Evolutionary conservation across 2,113 vertebrate genomes (phyloP).

Genomic region (Thymallus thymallus): DNA sequence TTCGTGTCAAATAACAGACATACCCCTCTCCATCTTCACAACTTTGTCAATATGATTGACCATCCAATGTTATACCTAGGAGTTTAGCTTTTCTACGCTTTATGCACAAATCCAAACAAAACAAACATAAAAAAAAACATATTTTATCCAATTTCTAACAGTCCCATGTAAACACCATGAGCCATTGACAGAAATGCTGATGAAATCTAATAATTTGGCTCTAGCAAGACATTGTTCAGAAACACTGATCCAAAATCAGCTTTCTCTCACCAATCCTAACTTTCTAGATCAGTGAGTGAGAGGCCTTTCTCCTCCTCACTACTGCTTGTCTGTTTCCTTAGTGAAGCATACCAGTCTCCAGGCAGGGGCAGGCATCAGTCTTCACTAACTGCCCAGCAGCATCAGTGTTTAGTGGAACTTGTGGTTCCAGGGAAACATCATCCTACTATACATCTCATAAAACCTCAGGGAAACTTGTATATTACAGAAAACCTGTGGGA

Average conservation of each 20-base stretch:
- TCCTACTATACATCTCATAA: slow-evolving; percentile 38
- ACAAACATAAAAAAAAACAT: background rate
- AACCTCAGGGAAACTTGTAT: slow-evolving; percentile 30
- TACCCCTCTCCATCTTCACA: too few relatives aligned
- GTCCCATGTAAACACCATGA: too few relatives aligned
- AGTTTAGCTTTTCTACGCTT: too few relatives aligned
- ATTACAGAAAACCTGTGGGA: slow-evolving; percentile 3
- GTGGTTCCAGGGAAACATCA: slow-evolving; percentile 43
- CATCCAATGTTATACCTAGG: too few relatives aligned
- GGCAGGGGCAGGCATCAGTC: background rate
- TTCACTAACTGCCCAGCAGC: background rate
- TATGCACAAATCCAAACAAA: too few relatives aligned
- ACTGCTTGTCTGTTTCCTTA: background rate
- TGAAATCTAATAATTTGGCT: too few relatives aligned
- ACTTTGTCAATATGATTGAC: too few relatives aligned
- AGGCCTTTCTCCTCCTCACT: background rate
- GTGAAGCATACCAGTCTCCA: background rate
- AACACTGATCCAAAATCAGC: too few relatives aligned
- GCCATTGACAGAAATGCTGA: too few relatives aligned
- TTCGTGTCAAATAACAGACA: too few relatives aligned
- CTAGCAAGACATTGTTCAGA: too few relatives aligned
- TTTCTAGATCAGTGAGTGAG: background rate
- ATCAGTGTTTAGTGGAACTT: slow-evolving; percentile 41
- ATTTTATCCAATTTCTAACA: background rate
- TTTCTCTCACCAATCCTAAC: too few relatives aligned